Percentiles rank a stretch among this genome's conserved stretches.
phyloP scores from a whole-genome alignment of 2,888 invertebrate genomes.

The Lasioglossum malachurum region DNA sequence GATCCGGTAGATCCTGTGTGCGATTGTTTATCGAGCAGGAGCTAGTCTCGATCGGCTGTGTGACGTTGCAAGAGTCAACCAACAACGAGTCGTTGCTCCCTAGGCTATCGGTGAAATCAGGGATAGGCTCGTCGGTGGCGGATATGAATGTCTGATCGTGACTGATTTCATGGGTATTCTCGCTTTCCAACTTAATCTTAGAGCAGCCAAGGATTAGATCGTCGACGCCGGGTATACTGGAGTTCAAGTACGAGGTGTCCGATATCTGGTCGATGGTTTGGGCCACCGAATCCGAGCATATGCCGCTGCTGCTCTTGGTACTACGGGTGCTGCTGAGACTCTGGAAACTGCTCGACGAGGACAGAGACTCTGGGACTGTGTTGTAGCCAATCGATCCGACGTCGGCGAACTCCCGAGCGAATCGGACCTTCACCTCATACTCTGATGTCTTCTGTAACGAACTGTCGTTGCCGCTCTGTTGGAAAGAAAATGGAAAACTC shows the following conservation, averaged over 20 bases:
- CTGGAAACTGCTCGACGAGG: conserved; percentile 80
- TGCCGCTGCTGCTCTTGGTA: conserved; percentile 76
- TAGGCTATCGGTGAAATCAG: conserved; percentile 42
- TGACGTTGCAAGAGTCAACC: not conserved
- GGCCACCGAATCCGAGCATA: conserved; percentile 65
- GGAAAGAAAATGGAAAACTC: not conserved
- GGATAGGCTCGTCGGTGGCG: conserved; percentile 68
- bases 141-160: conserved; percentile 78
- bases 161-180: conserved; percentile 68
- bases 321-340: conserved; percentile 78
- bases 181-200: conserved; percentile 70
- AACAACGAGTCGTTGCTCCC: not conserved
- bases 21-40: not conserved
- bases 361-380: conserved; percentile 71
- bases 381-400: conserved; percentile 60
- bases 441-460: conserved; percentile 64
- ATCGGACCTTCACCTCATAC: conserved; percentile 80
- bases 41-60: not conserved
- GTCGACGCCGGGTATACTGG: conserved; percentile 77
- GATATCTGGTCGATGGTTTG: conserved; percentile 67
- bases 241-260: conserved; percentile 72
- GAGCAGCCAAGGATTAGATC: conserved; percentile 79
- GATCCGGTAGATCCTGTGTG: conserved; percentile 13
- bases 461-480: conserved; percentile 63
- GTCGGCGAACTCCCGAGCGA: conserved; percentile 79